Percentiles rank a stretch among this genome's conserved stretches.
Conservation (phyloP, 2,113 vertebrate genomes). For the Ovibos moschatus region DNA sequence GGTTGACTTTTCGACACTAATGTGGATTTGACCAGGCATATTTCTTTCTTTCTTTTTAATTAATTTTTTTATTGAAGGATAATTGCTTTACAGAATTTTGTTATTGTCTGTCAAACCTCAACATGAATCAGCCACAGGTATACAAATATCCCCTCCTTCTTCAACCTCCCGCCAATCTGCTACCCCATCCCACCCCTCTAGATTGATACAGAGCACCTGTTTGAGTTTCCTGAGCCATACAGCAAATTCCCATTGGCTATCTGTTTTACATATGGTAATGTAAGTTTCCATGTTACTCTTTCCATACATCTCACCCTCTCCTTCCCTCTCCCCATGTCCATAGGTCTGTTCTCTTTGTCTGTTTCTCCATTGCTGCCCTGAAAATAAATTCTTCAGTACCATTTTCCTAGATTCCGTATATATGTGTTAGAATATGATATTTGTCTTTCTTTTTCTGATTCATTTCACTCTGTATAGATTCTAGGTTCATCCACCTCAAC, state of each 20-base stretch:
- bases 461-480: not conserved
- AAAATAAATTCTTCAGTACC: not conserved
- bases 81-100: not conserved
- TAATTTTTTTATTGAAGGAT: not conserved
- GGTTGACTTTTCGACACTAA: not conserved
- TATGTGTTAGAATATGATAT: not conserved
- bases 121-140: not conserved
- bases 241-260: not conserved
- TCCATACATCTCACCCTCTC: not conserved
- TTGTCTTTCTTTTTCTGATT: not conserved
- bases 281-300: not conserved
- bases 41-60: not conserved
- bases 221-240: not conserved
- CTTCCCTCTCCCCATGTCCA: not conserved
- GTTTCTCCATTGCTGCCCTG: not conserved
- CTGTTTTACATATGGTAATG: not conserved
- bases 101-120: not conserved
- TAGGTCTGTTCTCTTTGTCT: not conserved
- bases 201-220: not conserved
- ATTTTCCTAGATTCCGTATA: not conserved
- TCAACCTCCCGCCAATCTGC: not conserved
- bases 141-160: not conserved
- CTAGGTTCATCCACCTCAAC: not conserved
- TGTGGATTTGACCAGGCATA: not conserved
- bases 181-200: not conserved